Base-by-base conservation (phyloP, 2,888 invertebrate species). In the Eristalis intricaria region DNA sequence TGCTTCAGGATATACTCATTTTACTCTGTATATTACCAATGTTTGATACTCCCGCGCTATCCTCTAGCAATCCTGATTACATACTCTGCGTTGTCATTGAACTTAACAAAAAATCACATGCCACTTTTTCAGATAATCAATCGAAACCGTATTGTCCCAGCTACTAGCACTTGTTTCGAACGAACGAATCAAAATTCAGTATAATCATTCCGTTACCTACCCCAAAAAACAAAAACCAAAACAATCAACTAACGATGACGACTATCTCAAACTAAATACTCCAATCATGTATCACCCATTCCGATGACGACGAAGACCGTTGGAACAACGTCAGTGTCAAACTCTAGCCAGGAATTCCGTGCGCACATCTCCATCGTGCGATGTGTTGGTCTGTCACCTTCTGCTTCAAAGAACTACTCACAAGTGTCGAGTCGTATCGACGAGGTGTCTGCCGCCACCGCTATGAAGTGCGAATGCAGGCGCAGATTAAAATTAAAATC, bases 401-500 rank as follows among this genome's bases (percentile, higher is more conserved):
- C 83, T 79, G 61, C 76, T 66, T 71, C 78, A 61, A 79, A 87
- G 79, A 87, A 71, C 76, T 69, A 68, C 65, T 68, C 79, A 77
- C 83, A 79, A 83, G 69, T 87, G 87, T 80, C 79, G 84, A 83
- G 64, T 75, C 71, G 71, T 50, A 50, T 50, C 19, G 50, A 50
- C 50, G 50, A 50, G 50, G 50, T 19, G 50, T 50, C 50, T 19
- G 50, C 50, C 19, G n/a, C 4, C 50, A 7, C 19, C 19, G 75
- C 58, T 76, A 61, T 70, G 58, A 68, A 83, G 64, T 84, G 76
- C 79, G 83, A 87, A 87, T 87, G 87, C 87, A 87, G 87, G 80
- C 87, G 79, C 75, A 87, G 84, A 87, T 87, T 84, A 80, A 83
- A 83, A 79, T 87, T 71, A 83, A 71, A 87, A 80, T 87, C 50